Percentiles rank a stretch among this genome's conserved stretches.
Evolutionary conservation across 2,113 vertebrate species (phyloP).

Genomic region (Caloenas nicobarica): DNA sequence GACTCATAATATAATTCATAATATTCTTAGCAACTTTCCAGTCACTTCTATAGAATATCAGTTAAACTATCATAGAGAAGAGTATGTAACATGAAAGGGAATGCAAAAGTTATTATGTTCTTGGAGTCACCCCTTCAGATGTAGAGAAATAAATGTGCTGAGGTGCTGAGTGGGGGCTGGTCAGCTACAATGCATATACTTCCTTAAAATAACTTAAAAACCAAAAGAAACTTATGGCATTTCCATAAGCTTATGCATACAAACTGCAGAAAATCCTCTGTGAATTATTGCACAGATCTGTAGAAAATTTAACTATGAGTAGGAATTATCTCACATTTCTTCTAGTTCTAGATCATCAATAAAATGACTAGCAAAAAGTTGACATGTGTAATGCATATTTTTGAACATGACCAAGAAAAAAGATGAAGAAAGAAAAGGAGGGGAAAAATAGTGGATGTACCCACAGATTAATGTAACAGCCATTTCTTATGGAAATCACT

Average conservation of each 20-base stretch:
- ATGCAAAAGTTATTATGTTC: neutral
- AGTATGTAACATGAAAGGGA: neutral
- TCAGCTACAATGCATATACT: neutral
- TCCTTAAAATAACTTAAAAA: neutral
- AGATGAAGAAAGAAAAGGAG: neutral
- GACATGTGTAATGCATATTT: neutral
- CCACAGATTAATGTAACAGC: neutral
- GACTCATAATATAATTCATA: neutral
- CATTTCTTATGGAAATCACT: slow-evolving; percentile 18
- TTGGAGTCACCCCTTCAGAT: neutral
- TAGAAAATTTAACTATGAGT: neutral
- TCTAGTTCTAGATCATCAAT: neutral
- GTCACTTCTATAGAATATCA: neutral
- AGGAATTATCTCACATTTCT: neutral
- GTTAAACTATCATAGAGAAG: neutral
- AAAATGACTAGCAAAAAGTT: neutral
- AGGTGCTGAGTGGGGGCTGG: neutral
- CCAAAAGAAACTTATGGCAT: neutral
- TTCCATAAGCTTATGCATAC: neutral
- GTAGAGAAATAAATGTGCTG: neutral
- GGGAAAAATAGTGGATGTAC: neutral
- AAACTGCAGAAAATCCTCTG: neutral
- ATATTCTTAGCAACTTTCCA: neutral
- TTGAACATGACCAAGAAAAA: neutral
- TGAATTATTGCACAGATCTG: neutral